Evolutionary conservation across 2,888 invertebrate genomes (phyloP), one percentile per base, ranked within the genome.

Genomic region (Anoncus sp.): DNA sequence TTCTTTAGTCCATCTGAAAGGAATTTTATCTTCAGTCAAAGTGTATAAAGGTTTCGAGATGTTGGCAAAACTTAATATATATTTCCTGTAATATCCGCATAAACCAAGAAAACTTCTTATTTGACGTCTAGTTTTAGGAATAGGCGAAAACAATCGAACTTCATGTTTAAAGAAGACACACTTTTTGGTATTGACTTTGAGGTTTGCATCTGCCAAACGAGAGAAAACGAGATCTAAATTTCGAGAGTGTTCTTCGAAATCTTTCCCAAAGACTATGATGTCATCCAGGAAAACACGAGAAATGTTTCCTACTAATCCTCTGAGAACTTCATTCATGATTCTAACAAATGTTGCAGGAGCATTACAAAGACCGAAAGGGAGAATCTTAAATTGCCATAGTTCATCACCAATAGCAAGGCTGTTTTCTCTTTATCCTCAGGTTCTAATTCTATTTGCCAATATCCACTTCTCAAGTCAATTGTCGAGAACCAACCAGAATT

Each of bases 281-380:
- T 82, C 82, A 27, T 83, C 83, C 1, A 81, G 45, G 53, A 81
- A 84, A 1, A 83, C 72, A 10, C 20, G 18, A 14, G 22, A 51
- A 51, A 51, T 51, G 20, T 51, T 51, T 6, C 49, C 75, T 90
- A 86, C 86, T 79, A 83, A 14, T 62, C 72, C 55, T 63, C 75
- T 57, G 14, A 76, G 38, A 18, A 76, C 66, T 16, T 45, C n/a
- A 10, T 76, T 70, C 51, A 76, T 71, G 10, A 74, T 5, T 5
- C 74, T 20, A 5, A 66, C 51, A 22, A 76, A 71, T 9, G 51
- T 76, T 9, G 53, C 35, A 7, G 66, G 70, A 12, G 76, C 60
- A 45, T 71, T 65, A n/a, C 76, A 76, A 3, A 71, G 35, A 14
- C 76, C 76, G 14, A 76, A 76, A 12, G 70, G 70, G 0, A 75